Conservation (phyloP, 2,113 vertebrate genomes). For the Rhea americana region DNA sequence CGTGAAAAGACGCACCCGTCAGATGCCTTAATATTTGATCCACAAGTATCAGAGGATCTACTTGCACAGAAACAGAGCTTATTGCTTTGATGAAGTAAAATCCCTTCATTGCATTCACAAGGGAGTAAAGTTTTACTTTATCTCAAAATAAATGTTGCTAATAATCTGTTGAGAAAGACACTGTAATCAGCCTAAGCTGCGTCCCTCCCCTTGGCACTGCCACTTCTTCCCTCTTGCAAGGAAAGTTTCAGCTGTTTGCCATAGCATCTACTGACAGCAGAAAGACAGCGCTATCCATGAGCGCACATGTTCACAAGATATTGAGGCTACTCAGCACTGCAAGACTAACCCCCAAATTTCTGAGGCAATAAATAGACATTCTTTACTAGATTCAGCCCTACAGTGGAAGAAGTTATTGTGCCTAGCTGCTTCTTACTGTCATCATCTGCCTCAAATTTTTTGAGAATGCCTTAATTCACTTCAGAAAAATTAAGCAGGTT, state of each 20-base stretch:
- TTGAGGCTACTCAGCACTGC: neutral
- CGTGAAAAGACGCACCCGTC: neutral
- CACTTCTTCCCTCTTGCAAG: neutral
- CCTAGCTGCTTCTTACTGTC: neutral
- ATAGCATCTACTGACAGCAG: neutral
- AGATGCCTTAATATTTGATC: neutral
- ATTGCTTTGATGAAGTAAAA: neutral
- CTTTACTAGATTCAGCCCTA: neutral
- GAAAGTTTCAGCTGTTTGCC: neutral
- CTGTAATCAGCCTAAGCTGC: neutral
- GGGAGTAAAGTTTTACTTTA: neutral
- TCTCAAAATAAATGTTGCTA: neutral
- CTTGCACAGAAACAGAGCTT: neutral
- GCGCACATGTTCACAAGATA: neutral
- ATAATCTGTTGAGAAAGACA: neutral
- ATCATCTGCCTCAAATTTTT: neutral
- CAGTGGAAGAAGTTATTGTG: neutral
- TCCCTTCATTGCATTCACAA: neutral
- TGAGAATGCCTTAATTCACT: neutral
- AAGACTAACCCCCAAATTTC: neutral
- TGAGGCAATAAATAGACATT: neutral
- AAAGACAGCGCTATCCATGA: rapidly evolving
- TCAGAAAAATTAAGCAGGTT: neutral
- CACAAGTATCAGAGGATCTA: neutral
- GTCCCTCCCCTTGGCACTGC: rapidly evolving